Percentiles rank a stretch among this genome's conserved stretches.
Conservation (phyloP, 2,888 invertebrate species). For the Acanthosepion lycidas region DNA sequence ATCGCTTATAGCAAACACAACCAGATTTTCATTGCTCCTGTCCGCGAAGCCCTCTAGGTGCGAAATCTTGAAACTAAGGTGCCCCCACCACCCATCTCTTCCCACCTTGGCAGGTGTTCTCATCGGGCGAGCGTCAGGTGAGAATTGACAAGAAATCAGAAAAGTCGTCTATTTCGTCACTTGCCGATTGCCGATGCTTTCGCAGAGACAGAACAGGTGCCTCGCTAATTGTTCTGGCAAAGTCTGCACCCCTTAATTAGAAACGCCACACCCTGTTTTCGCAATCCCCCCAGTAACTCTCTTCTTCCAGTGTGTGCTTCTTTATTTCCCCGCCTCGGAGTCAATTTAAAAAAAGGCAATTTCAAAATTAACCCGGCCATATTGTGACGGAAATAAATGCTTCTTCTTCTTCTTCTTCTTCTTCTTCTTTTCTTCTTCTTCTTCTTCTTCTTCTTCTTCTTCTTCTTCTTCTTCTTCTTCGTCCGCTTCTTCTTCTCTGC, state of each 20-base stretch:
- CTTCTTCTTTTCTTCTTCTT: neutral
- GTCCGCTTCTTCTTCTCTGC: no score
- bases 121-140: neutral
- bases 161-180: neutral
- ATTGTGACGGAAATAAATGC: neutral
- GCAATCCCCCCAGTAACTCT: neutral
- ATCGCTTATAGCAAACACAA: neutral
- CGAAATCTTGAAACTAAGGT: neutral
- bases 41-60: neutral
- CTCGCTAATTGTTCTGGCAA: neutral
- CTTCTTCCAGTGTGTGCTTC: neutral
- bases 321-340: neutral
- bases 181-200: neutral
- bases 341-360: neutral
- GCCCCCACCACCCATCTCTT: neutral
- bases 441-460: neutral
- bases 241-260: neutral
- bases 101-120: constrained; percentile 33
- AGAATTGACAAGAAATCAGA: constrained; percentile 33
- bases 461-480: no score
- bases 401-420: neutral
- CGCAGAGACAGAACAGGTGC: neutral
- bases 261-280: neutral
- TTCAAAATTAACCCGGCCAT: neutral
- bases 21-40: neutral